Base-by-base conservation (phyloP, 2,888 invertebrate species). In the Sipha maydis region DNA sequence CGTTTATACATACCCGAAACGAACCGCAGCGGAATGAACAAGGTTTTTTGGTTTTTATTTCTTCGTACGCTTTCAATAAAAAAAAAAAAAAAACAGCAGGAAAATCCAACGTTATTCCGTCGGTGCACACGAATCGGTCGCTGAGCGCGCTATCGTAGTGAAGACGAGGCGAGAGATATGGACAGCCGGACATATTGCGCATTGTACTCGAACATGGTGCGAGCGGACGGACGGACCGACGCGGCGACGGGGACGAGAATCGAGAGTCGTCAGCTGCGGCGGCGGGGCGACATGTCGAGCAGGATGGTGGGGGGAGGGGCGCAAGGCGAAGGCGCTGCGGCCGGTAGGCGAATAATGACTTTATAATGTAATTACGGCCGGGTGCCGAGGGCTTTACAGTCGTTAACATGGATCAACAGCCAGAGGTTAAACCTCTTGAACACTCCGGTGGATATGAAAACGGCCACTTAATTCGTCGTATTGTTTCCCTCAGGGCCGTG, bases 311-410 rank as follows among this genome's bases (percentile, higher is more conserved):
- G 34, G 48, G 21, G 11, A 21, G 78, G 34, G 8, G 67, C n/a
- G 11, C n/a, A 28, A 0, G 75, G 54, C 21, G 21, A 34, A 3
- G 75, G 75, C 7, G 76, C 17, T 11, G 76, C 17, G 11, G 82
- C 31, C 31, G 71, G 71, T 73, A 41, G 75, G 88, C 73, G 79
- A 86, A 86, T 88, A 88, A 88, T 82, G 88, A 88, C 80, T 88
- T 88, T 88, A 88, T 88, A 88, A 88, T 88, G 80, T 88, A 88
- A 88, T 82, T 88, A 88, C 82, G 73, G 75, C 31, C 86, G 73
- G 88, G 88, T 48, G 88, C 75, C 80, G 88, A 82, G 80, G 88
- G 88, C 88, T 88, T 88, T 88, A 82, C 80, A 88, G 88, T 88
- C 88, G 80, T 88, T 88, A 88, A 82, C 80, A 75, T 75, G 88